phyloP scores from a whole-genome alignment of 1,140 invertebrate genomes.

The Psix sp. region DNA sequence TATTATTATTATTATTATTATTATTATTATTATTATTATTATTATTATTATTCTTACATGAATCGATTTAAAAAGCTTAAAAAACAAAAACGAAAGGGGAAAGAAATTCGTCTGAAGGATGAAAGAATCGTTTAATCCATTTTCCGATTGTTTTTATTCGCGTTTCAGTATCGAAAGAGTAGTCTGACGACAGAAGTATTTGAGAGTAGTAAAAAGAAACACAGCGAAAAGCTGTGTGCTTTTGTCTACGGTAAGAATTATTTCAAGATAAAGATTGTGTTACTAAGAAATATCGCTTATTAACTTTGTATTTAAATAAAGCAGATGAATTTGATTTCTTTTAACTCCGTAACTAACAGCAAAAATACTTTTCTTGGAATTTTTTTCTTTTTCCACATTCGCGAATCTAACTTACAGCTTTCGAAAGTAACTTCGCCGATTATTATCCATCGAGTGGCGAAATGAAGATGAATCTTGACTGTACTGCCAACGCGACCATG shows the following conservation, averaged over 20 bases:
- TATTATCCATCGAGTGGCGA: slow-evolving; percentile 87
- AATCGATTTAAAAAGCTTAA: no score
- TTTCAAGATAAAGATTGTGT: slow-evolving; percentile 1
- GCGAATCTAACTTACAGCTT: slow-evolving; percentile 77
- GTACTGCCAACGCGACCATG: slow-evolving; percentile 80
- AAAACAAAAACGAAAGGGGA: slow-evolving; percentile 14
- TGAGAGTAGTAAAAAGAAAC: slow-evolving; percentile 21
- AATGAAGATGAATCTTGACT: slow-evolving; percentile 85
- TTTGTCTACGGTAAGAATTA: slow-evolving; percentile 28
- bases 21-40: no score
- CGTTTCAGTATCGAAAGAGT: slow-evolving; percentile 34
- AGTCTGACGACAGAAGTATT: slow-evolving; percentile 20
- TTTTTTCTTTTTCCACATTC: slow-evolving; percentile 1
- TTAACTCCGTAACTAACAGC: neutral
- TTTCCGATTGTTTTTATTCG: slow-evolving; percentile 41
- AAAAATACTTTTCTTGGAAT: neutral
- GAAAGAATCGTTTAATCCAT: slow-evolving; percentile 47
- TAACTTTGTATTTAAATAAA: slow-evolving; percentile 17
- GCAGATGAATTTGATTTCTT: no score
- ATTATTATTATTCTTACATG: no score
- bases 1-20: no score
- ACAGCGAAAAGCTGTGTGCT: slow-evolving; percentile 32
- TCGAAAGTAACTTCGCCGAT: slow-evolving; percentile 86
- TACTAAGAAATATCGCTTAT: slow-evolving; percentile 8
- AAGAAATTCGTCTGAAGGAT: slow-evolving; percentile 32